Evolutionary conservation across 2,888 invertebrate genomes (phyloP).

Genomic region (Tetragonula carbonaria): DNA sequence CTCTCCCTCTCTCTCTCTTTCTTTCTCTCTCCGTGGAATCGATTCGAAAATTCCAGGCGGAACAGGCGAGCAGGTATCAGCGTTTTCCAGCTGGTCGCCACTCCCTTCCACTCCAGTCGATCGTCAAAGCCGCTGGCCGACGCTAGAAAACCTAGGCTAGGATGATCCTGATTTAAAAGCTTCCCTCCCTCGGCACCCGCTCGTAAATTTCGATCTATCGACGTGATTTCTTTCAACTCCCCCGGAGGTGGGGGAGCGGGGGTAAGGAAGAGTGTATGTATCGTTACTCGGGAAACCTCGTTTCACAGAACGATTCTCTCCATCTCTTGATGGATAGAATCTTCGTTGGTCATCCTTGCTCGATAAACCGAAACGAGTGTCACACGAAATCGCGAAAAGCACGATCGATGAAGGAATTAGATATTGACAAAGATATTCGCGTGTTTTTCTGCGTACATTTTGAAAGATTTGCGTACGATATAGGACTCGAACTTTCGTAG

Average conservation of each 20-base stretch:
- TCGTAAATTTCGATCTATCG: constrained; percentile 28
- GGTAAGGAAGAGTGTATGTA: not conserved
- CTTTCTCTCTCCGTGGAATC: constrained; percentile 8
- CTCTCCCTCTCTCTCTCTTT: not conserved
- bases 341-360: no score
- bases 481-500: not conserved
- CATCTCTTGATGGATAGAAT: no score
- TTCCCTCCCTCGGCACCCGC: constrained; percentile 13
- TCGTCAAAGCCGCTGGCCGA: constrained; percentile 33
- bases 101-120: constrained; percentile 13
- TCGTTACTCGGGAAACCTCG: constrained; percentile 13
- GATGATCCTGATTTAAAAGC: constrained; percentile 55
- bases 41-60: constrained; percentile 42
- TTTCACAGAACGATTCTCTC: constrained; percentile 6
- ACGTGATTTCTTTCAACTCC: not conserved
- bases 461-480: constrained; percentile 19
- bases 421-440: not conserved
- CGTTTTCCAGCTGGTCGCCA: constrained; percentile 43
- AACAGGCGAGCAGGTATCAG: constrained; percentile 29
- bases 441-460: not conserved
- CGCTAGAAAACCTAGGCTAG: constrained; percentile 18
- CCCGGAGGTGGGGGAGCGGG: not conserved
- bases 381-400: not conserved
- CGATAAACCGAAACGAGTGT: not conserved
- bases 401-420: not conserved